Base-by-base conservation (phyloP, 2,888 invertebrate genomes). In the Patella depressa region DNA sequence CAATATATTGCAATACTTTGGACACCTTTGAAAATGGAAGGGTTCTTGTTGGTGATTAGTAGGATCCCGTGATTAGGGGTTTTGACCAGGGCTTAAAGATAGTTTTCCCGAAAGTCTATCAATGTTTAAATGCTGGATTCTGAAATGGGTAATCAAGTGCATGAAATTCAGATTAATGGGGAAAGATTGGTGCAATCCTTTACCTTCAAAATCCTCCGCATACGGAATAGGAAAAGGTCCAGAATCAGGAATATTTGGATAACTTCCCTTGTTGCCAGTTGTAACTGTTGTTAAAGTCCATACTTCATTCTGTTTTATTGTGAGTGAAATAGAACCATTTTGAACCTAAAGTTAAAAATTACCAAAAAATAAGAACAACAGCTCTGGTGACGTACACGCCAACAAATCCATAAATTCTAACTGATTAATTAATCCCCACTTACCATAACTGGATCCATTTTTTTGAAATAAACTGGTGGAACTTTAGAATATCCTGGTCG, bases 201-300 rank as follows among this genome's bases (percentile, higher is more conserved):
- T 80, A 91, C 90, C 76, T 79, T 91, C 87, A 86, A 90, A 91
- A 80, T 88, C 81, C 75, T 91, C 91, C 17, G 70, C 77, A 75
- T 90, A 91, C 2, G 89, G 88, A 7, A 86, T 71, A 24, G 90
- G 91, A 83, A 91, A 91, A 19, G 88, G 84, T 74, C 84, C 78
- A 5, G 84, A 78, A 3, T 72, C 71, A n/a, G 85, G 81, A 9
- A 87, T 81, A 12, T 72, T 57, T 54, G 80, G 76, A 73, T 84
- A 82, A n/a, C 72, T 76, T 53, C 87, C 89, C 73, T 88, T 88
- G 9, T 80, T 72, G 11, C 88, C 88, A 0, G 72, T 76, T 12
- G 72, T 77, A 34, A 90, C 55, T 34, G 91, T 90, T 11, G 90
- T 88, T 75, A 91, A 72, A 7, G 91, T 91, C 74, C 85, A 85